Evolutionary conservation across 2,113 vertebrate genomes (phyloP), one percentile per base, ranked within the genome.

Genomic region (Coptodon rendalli): DNA sequence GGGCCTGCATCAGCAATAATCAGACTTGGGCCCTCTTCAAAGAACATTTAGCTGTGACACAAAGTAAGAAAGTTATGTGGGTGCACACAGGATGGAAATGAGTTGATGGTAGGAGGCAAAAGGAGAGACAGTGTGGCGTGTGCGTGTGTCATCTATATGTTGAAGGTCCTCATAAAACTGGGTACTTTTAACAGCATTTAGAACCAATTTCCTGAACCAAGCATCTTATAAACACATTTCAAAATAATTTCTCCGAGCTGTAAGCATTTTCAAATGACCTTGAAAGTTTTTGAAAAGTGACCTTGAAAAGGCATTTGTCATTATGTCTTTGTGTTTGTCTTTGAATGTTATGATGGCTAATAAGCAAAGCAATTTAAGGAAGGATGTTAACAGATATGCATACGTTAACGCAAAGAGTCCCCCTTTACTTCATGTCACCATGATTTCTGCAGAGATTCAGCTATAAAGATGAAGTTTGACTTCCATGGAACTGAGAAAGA

Each of bases 1-100:
- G 38, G 48, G 34, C 10, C 63, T 24, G 48, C 80, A 22, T 89
- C 85, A 82, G 84, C 83, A 87, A 66, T 86, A 83, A 86, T 79
- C 83, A 63, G 40, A 87, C 36, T 81, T 12, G 6, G n/a, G 85
- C 53, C 24, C 9, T 22, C n/a, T 56, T 57, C 38, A 34, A 11
- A 57, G 54, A 82, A 48, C 5, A 22, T 53, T 48, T 9, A 31
- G 48, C 38, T 1, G 13, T 27, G 16, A 34, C 12, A 7, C n/a
- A 61, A 57, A 52, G 17, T 34, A 2, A 40, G n/a, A 9, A 34
- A 24, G 13, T 24, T 4, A n/a, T 34, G 24, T 76, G 48, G 68
- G 40, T 27, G 38, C 40, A 45, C 40, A 45, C 8, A 27, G 40
- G 40, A 73, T 73, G 13, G 40, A 45, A 73, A 71, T 71, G 66